Evolutionary conservation across 2,113 vertebrate genomes (phyloP), one percentile per base, ranked within the genome.

Genomic region (Nesogale talazaci): DNA sequence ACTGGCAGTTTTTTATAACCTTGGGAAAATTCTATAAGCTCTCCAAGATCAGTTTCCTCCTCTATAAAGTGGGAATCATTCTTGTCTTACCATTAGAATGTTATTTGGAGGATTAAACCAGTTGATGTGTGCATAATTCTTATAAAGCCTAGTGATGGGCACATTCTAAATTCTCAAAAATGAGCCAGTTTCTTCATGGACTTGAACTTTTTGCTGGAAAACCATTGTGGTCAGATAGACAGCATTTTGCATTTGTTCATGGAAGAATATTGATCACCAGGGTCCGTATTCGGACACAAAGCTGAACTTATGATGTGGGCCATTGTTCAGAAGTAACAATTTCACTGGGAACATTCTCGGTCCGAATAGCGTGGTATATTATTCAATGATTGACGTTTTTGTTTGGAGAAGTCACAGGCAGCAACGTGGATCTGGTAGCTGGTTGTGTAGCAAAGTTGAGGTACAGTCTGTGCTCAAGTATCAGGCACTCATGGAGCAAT

Each of bases 201-300:
- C 63, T 83, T 83, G 83, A 88, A 42, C 34, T 10, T 88, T 92
- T 92, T 6, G 6, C 25, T 83, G 29, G 65, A 59, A 92, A 92
- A 76, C 40, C 65, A 82, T 27, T 46, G 16, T 70, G 59, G 52
- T 84, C 79, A 65, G 27, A 59, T 23, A 81, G 16, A 72, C 22
- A 83, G 14, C 69, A 46, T 69, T 40, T 72, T 83, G 59, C 16
- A n/a, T 93, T 40, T 80, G 19, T 69, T 77, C 46, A 42, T 17
- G 42, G 42, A 42, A 52, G 25, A 56, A 86, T 86, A 3, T 83
- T 80, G 80, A n/a, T 34, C 22, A 70, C 38, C 86, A 88, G 31
- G 56, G 72, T 4, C 93, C 67, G 20, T 52, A 31, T 90, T 81
- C 40, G 80, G 57, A 75, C 65, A 56, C 61, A 6, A 67, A 78